A percentile compares a stretch with the other conserved stretches of the same genome.
Conservation (phyloP, 2,797 vertebrate species). For the Muscicapa striata region DNA sequence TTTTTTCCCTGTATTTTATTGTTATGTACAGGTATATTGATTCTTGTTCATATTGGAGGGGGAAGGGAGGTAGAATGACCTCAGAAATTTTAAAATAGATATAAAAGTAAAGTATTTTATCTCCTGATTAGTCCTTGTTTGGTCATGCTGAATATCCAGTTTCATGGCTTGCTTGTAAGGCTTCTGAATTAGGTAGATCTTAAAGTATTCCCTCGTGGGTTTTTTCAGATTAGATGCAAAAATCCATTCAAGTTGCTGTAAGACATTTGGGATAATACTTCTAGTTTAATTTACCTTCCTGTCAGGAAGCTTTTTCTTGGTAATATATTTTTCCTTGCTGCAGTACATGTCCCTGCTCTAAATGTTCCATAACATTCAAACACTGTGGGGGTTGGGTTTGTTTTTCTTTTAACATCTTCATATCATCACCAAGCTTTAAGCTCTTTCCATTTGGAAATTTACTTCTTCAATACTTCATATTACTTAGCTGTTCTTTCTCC, state of each 20-base stretch:
- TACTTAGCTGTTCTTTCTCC: not conserved
- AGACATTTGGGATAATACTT: not conserved
- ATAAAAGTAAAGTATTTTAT: not conserved
- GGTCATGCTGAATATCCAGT: not conserved
- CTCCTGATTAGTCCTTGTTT: not conserved
- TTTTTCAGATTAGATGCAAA: slow-evolving; percentile 7
- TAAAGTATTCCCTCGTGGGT: not conserved
- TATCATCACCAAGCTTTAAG: not conserved
- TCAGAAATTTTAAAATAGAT: not conserved
- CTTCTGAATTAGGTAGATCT: not conserved
- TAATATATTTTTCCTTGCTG: not conserved
- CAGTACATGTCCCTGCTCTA: not conserved
- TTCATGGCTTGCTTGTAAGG: not conserved
- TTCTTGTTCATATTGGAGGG: not conserved
- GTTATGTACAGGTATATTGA: not conserved
- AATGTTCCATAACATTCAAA: not conserved
- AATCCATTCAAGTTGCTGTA: not conserved
- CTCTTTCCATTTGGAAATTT: slow-evolving; percentile 10
- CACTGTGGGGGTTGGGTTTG: not conserved
- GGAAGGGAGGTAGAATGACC: not conserved
- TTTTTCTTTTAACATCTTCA: not conserved
- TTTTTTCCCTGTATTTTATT: not conserved
- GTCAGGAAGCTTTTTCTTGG: not conserved
- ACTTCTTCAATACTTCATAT: not conserved
- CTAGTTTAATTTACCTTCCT: not conserved